Conservation (phyloP, 2,797 vertebrate species). For the Gobio occitaniae region DNA sequence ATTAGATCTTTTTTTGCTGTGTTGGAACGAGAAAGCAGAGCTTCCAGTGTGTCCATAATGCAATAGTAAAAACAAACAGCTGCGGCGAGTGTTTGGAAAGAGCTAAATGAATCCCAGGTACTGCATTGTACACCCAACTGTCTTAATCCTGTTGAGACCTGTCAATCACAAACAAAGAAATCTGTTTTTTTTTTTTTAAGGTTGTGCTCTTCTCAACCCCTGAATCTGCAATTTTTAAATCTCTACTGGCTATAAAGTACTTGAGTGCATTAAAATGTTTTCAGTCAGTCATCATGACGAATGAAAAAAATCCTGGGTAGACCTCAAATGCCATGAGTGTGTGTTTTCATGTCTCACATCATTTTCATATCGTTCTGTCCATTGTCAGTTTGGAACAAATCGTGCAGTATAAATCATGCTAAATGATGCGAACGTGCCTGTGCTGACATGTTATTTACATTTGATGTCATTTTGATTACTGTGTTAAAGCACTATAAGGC, state of each 20-base stretch:
- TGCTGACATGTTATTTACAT: conserved; percentile 35
- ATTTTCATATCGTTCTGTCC: conserved; percentile 12
- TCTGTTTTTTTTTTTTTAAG: background rate
- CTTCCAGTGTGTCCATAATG: conserved; percentile 69
- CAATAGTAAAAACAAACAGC: conserved; percentile 81
- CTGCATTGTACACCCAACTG: conserved; percentile 52
- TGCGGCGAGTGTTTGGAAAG: conserved; percentile 65
- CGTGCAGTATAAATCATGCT: conserved; percentile 2
- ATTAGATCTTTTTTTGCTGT: conserved; percentile 52
- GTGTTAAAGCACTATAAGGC: background rate
- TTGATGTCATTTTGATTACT: conserved; percentile 1
- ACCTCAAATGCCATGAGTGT: conserved; percentile 9
- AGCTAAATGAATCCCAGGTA: conserved; percentile 56
- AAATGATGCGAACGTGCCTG: background rate
- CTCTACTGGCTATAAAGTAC: background rate
- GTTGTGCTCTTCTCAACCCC: conserved; percentile 1
- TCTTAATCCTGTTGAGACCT: conserved; percentile 81
- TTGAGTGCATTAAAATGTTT: conserved; percentile 32
- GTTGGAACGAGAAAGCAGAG: conserved; percentile 37
- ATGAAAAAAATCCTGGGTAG: conserved; percentile 17
- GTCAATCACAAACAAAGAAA: conserved; percentile 71
- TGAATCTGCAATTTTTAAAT: background rate
- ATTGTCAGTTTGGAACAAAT: conserved; percentile 5
- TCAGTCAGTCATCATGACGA: conserved; percentile 30
- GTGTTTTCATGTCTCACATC: conserved; percentile 27